Evolutionary conservation across 1,140 invertebrate genomes (phyloP).

Genomic region (Rhagoletis pomonella): DNA sequence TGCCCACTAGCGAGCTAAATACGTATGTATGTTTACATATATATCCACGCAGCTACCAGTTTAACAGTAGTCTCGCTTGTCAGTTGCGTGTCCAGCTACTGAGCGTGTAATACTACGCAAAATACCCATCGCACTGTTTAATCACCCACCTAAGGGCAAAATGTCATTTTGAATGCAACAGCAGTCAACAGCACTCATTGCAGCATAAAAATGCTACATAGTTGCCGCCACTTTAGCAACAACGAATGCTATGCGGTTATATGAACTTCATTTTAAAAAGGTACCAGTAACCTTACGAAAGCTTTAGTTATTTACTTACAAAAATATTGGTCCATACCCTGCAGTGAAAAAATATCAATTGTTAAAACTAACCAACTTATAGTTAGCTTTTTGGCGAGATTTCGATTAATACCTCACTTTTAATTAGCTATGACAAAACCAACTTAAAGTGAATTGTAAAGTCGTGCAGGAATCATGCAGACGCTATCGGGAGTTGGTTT

Average conservation of each 20-base stretch:
- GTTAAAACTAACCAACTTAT: too few species aligned
- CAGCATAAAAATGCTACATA: neutral
- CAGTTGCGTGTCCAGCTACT: conserved; percentile 1
- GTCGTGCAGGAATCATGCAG: too few species aligned
- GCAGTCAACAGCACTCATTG: neutral
- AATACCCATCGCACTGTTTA: conserved; percentile 11
- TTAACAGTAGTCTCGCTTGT: neutral
- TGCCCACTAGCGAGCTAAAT: too few species aligned
- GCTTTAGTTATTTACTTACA: neutral
- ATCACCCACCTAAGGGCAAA: conserved; percentile 52
- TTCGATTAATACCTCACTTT: too few species aligned
- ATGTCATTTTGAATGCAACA: conserved; percentile 12
- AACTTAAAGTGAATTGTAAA: too few species aligned
- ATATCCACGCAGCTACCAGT: neutral
- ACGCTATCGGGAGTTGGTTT: too few species aligned
- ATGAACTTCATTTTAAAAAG: neutral
- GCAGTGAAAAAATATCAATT: too few species aligned
- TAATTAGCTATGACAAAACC: too few species aligned
- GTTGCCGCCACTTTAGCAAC: neutral
- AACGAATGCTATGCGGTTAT: neutral
- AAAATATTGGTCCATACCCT: neutral
- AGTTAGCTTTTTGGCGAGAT: too few species aligned
- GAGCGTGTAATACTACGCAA: neutral
- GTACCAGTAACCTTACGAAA: neutral
- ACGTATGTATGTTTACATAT: neutral